Conservation (phyloP, 2,888 invertebrate genomes). For the Ypsolopha sequella region DNA sequence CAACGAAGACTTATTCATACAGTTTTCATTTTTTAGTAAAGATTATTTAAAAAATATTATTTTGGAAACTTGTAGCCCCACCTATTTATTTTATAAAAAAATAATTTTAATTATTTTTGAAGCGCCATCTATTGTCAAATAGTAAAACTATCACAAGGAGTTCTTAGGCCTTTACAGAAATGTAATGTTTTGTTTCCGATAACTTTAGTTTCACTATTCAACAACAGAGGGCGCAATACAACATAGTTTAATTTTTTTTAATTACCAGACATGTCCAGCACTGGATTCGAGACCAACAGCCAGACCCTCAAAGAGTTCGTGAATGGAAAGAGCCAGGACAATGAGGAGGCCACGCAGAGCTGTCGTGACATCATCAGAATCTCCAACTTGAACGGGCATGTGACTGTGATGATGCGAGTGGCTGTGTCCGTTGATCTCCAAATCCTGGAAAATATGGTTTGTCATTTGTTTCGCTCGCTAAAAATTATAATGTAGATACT, state of each 20-base stretch:
- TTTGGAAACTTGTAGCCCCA: neutral
- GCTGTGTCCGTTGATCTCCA: constrained; percentile 28
- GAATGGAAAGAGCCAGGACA: constrained; percentile 86
- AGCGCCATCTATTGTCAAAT: neutral
- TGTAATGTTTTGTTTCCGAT: no score
- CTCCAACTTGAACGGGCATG: constrained; percentile 53
- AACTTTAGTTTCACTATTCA: constrained; percentile 15
- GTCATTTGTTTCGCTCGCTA: no score
- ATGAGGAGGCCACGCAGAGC: constrained; percentile 81
- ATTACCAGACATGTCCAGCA: constrained; percentile 51
- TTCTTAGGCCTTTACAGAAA: neutral
- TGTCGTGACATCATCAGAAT: constrained; percentile 56
- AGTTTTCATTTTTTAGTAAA: no score
- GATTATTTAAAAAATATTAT: no score
- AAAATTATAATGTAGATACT: no score
- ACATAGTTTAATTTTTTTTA: constrained; percentile 3
- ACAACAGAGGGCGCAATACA: constrained; percentile 18
- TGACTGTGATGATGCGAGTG: constrained; percentile 42
- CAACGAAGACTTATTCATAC: neutral
- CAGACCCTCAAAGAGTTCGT: constrained; percentile 88
- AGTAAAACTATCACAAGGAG: constrained; percentile 5
- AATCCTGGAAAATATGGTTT: constrained; percentile 26
- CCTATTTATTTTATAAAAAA: neutral
- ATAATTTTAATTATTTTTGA: neutral
- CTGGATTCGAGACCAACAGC: constrained; percentile 83